These are phyloP conservation scores for Leucozona laternaria DNA, from an alignment of 2,888 invertebrate species.

Conservation along the genomic window DNA sequence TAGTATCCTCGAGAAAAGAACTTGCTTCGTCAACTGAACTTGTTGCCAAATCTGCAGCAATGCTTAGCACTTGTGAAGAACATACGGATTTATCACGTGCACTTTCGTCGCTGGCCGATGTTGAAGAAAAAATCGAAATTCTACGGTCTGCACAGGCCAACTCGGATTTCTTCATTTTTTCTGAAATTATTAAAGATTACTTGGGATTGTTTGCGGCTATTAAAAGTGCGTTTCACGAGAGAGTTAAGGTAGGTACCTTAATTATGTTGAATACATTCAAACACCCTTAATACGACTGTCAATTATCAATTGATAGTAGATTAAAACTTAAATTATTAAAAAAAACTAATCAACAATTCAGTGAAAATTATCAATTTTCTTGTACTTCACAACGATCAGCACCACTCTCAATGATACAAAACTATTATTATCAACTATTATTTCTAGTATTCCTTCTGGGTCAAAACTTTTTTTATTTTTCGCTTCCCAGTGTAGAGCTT, in stretches of 20 bases:
- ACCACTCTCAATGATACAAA: no score
- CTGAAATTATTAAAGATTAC: constrained; percentile 98
- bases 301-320: no score
- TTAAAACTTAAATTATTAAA: no score
- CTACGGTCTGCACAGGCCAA: constrained; percentile 96
- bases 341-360: no score
- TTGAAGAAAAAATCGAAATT: constrained; percentile 92
- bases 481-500: no score
- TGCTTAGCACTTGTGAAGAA: constrained; percentile 96
- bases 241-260: constrained; percentile 86
- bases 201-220: constrained; percentile 95
- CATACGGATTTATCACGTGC: constrained; percentile 95
- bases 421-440: no score
- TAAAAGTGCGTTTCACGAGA: constrained; percentile 91
- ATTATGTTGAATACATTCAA: no score
- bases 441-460: no score
- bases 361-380: no score
- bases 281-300: no score
- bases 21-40: constrained; percentile 91
- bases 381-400: no score
- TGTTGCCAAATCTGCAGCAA: constrained; percentile 94
- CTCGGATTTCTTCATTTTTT: constrained; percentile 95
- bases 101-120: constrained; percentile 94
- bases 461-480: no score
- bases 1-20: constrained; percentile 94